phyloP scores from a whole-genome alignment of 2,113 vertebrate genomes.

The Panthera tigris region DNA sequence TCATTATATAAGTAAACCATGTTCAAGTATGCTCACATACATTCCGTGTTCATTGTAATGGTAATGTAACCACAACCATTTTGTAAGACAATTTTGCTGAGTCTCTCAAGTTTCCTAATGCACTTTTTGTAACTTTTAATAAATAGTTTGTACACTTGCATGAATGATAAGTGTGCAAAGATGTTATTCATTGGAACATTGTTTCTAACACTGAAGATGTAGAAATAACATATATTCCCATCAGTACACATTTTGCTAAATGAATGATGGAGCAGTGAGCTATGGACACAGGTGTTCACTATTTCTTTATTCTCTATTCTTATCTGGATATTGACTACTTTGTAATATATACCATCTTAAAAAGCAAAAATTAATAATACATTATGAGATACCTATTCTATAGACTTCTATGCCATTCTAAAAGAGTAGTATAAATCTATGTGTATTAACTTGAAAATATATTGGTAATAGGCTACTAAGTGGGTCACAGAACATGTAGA shows the following conservation, averaged over 20 bases:
- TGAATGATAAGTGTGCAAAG: not conserved
- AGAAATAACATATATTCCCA: not conserved
- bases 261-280: not conserved
- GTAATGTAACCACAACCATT: not conserved
- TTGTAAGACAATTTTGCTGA: not conserved
- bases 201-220: not conserved
- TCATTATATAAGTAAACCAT: not conserved
- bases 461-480: not conserved
- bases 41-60: not conserved
- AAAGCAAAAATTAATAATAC: not conserved
- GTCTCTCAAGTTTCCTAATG: not conserved
- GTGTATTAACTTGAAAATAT: not conserved
- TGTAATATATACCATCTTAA: not conserved
- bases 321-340: not conserved
- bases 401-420: not conserved
- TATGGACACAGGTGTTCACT: not conserved
- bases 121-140: not conserved
- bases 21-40: not conserved
- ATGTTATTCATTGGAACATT: not conserved
- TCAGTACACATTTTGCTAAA: not conserved
- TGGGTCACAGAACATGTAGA: not conserved
- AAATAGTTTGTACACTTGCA: not conserved
- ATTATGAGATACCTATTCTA: not conserved
- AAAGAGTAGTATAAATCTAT: not conserved
- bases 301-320: conserved; percentile 5